Base-by-base conservation (phyloP, 2,113 vertebrate species). In the Rhinolophus ferrumequinum region DNA sequence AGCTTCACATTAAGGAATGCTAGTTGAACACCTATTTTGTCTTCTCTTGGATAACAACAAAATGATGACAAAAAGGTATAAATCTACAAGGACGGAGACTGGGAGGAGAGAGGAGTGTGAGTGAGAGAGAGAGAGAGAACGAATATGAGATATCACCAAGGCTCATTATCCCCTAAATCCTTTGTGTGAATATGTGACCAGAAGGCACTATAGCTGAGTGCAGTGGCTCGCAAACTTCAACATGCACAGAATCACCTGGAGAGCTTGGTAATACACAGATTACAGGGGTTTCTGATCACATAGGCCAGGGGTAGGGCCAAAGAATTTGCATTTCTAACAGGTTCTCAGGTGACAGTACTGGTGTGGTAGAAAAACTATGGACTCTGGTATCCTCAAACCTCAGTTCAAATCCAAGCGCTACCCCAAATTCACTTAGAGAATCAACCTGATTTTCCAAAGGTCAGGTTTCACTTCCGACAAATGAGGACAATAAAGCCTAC, bases 311-410 rank as follows among this genome's bases (percentile, higher is more conserved):
- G n/a, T 52, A 30, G 18, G 66, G 52, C 24, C 62, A 52, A 93
- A 62, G 30, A 86, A 80, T 80, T 76, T 91, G 33, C 56, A 96
- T 81, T 90, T 94, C 24, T 94, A 62, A 77, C n/a, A 77, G 77
- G 60, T 66, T 54, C 38, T 77, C 72, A 93, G 21, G 35, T 4
- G 19, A 80, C 44, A 15, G 38, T 84, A 18, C 58, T 90, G 38
- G 22, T 30, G 2, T 69, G 18, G 33, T 73, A 0, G 21, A 18
- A 85, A 93, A 88, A 70, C 38, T 11, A 54, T 33, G 52, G 8
- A 58, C 18, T 93, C 35, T 7, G 6, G 30, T 67, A 75, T 86
- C 64, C 21, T 88, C 66, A 58, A 72, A 88, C 50, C 10, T 73
- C 69, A 44, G 33, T 56, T 85, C 76, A 64, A 95, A 84, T 64